phyloP scores from a whole-genome alignment of 2,113 vertebrate species.

The Halichoerus grypus region DNA sequence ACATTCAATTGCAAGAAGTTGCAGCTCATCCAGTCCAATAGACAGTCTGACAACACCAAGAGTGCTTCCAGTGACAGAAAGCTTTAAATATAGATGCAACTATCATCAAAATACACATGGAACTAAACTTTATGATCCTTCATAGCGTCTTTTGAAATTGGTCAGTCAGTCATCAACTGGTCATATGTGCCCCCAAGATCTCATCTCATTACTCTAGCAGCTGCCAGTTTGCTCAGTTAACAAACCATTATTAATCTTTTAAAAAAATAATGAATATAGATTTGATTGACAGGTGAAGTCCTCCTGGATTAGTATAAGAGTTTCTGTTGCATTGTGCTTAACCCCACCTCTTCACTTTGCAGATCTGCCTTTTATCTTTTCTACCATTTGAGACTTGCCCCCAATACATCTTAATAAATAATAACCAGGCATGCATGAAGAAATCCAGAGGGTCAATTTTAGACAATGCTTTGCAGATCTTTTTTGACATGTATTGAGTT shows the following conservation, averaged over 20 bases:
- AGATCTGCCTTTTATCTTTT: constrained; percentile 57
- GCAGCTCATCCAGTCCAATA: constrained; percentile 88
- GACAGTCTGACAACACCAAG: constrained; percentile 89
- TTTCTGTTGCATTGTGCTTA: constrained; percentile 65
- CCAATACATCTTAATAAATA: constrained; percentile 77
- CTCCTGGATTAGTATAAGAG: constrained; percentile 50
- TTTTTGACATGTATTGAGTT: constrained; percentile 57
- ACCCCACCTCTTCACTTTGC: constrained; percentile 47
- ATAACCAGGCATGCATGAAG: constrained; percentile 57
- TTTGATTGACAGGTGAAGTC: constrained; percentile 78
- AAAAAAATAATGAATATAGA: constrained; percentile 62
- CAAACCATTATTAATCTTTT: constrained; percentile 75
- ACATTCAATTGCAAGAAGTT: constrained; percentile 90
- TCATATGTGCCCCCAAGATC: constrained; percentile 61
- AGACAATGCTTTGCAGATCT: constrained; percentile 69
- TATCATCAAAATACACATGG: constrained; percentile 85
- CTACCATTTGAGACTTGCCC: constrained; percentile 58
- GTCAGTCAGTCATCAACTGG: constrained; percentile 78
- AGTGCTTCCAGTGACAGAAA: constrained; percentile 86
- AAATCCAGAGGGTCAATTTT: constrained; percentile 74
- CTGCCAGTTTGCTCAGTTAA: constrained; percentile 75
- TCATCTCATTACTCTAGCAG: constrained; percentile 36
- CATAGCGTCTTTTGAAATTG: constrained; percentile 78
- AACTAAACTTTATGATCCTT: constrained; percentile 85
- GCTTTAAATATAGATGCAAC: constrained; percentile 90